phyloP scores from a whole-genome alignment of 1,140 invertebrate genomes.

The Meloidogyne floridensis region DNA sequence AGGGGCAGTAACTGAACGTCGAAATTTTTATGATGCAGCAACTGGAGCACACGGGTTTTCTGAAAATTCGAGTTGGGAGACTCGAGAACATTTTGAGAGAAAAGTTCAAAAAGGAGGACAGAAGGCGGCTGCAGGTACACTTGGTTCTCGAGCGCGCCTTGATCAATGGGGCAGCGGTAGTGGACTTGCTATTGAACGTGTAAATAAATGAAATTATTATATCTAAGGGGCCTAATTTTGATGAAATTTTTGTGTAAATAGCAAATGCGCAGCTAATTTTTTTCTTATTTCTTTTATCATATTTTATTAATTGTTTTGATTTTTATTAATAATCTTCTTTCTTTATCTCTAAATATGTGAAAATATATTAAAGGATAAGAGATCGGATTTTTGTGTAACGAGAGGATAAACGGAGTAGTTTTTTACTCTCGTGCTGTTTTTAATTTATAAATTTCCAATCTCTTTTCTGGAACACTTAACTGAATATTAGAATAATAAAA shows the following conservation, averaged over 20 bases:
- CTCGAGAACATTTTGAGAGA: constrained; percentile 62
- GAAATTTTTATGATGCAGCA: constrained; percentile 45
- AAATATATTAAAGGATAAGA: no score
- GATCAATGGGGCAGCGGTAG: constrained; percentile 7
- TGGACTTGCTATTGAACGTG: constrained; percentile 24
- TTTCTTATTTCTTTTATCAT: no score
- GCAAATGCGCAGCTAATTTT: background rate
- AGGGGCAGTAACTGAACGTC: constrained; percentile 23
- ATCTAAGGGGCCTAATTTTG: background rate
- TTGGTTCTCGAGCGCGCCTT: constrained; percentile 16
- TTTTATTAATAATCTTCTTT: no score
- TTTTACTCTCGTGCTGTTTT: no score
- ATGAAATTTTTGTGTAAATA: background rate
- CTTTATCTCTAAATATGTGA: no score
- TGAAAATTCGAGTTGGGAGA: constrained; percentile 60
- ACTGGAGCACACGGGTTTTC: constrained; percentile 50
- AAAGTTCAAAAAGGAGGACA: constrained; percentile 54
- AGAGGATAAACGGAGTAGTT: no score
- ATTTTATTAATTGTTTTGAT: no score
- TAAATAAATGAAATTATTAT: background rate
- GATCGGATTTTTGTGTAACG: no score
- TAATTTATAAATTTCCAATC: no score
- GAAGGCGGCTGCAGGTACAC: background rate
- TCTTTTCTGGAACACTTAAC: no score
- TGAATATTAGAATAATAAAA: no score